Evolutionary conservation across 2,888 invertebrate species (phyloP), one percentile per base, ranked within the genome.

Genomic region (Epistrophella euchroma): DNA sequence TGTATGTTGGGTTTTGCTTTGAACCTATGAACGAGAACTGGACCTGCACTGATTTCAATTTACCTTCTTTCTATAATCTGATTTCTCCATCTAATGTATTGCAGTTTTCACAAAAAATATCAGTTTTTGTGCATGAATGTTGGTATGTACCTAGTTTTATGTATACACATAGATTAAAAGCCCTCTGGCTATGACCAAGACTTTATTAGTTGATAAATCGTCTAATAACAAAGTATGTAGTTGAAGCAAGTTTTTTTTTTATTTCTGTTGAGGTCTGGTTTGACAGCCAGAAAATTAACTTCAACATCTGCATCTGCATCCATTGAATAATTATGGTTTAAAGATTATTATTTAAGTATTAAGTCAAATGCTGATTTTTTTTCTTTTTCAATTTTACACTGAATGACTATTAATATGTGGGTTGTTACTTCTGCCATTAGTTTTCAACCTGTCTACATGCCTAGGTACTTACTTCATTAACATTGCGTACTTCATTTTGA

Each of bases 241-340:
- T n/a, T 28, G 25, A 25, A 43, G 22, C 58, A 32, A 37, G 50
- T 60, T 62, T 37, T 1, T n/a, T 58, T 13, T 58, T 22, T 37
- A 7, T 60, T 58, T 37, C 22, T 37, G 2, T 22, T 19, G 15
- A 4, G 5, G 10, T 28, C 22, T 28, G 60, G 60, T 50, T 35
- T 62, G 45, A 60, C 60, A 60, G 25, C 22, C 35, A 40, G 11
- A 73, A 62, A 50, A 73, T 50, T 50, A 50, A 73, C 62, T 50
- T 28, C 35, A 47, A 28, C 10, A 50, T 60, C 47, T 40, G 15
- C 35, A 9, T 25, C 32, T 64, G 32, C n/a, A 37, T n/a, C 17
- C 45, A 9, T 15, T 47, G 47, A 47, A 19, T 40, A 60, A 47
- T 66, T 47, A 66, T 19, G 47, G 15, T 47, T 45, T 17, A 15